phyloP scores from a whole-genome alignment of 2,113 vertebrate species.

The Laterallus jamaicensis region DNA sequence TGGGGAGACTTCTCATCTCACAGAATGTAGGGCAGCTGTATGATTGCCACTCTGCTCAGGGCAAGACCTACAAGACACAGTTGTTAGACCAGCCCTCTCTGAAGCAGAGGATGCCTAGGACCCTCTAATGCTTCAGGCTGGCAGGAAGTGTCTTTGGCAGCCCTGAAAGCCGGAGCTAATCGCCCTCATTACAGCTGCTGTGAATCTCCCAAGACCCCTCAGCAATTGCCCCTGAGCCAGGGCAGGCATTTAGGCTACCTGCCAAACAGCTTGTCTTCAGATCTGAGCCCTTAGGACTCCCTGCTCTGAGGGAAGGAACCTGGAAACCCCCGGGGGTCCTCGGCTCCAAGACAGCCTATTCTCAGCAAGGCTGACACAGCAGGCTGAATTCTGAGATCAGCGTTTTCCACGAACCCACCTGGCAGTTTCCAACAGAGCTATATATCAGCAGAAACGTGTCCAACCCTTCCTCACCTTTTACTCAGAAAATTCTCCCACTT shows the following conservation, averaged over 20 bases:
- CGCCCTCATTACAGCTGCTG: background rate
- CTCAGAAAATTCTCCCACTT: background rate
- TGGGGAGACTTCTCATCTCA: background rate
- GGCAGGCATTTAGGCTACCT: background rate
- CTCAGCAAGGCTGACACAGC: background rate
- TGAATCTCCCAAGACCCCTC: background rate
- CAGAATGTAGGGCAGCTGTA: background rate
- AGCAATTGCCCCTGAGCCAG: background rate
- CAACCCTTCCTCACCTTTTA: background rate
- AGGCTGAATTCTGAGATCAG: background rate
- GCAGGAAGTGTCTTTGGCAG: background rate
- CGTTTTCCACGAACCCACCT: background rate
- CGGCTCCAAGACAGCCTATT: background rate
- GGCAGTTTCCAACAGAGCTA: background rate
- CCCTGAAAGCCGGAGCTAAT: background rate
- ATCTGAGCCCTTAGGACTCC: background rate
- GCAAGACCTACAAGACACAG: background rate
- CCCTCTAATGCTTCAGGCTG: background rate
- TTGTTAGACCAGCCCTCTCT: background rate
- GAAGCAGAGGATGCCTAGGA: background rate
- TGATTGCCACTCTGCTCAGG: background rate
- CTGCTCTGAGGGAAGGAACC: background rate
- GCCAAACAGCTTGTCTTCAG: background rate
- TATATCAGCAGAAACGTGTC: background rate
- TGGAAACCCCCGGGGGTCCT: background rate